Conservation (phyloP, 2,797 vertebrate species). For the Acrossocheilus wenchowensis region DNA sequence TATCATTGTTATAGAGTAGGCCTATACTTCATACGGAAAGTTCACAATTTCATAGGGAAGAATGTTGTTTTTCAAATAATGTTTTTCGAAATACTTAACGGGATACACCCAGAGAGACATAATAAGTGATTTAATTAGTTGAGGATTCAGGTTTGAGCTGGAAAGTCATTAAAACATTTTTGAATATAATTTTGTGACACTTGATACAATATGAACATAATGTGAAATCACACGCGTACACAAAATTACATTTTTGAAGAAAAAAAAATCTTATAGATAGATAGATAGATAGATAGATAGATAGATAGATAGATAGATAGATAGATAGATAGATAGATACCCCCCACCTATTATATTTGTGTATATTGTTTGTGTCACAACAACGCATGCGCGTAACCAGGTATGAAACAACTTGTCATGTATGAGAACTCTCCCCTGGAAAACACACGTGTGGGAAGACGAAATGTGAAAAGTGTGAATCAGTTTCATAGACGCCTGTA, state of each 20-base stretch:
- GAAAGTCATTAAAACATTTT: background rate
- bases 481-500: slow-evolving; percentile 31
- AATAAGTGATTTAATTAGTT: background rate
- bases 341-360: background rate
- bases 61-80: background rate
- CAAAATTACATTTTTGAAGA: background rate
- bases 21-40: background rate
- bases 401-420: slow-evolving; percentile 6
- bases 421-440: slow-evolving; percentile 34
- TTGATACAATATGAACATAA: background rate
- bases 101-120: background rate
- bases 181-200: background rate
- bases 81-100: background rate
- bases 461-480: slow-evolving; percentile 58
- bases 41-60: background rate
- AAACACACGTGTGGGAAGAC: slow-evolving; percentile 45
- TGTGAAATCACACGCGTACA: background rate
- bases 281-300: too few species aligned
- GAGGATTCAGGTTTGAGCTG: background rate
- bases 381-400: slow-evolving; percentile 53
- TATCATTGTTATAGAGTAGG: background rate
- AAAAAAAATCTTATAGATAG: background rate
- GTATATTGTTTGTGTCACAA: background rate
- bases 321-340: background rate
- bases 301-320: too few species aligned